phyloP scores from a whole-genome alignment of 92 coral and sea anemone species.

The Parazoanthus swiftii region DNA sequence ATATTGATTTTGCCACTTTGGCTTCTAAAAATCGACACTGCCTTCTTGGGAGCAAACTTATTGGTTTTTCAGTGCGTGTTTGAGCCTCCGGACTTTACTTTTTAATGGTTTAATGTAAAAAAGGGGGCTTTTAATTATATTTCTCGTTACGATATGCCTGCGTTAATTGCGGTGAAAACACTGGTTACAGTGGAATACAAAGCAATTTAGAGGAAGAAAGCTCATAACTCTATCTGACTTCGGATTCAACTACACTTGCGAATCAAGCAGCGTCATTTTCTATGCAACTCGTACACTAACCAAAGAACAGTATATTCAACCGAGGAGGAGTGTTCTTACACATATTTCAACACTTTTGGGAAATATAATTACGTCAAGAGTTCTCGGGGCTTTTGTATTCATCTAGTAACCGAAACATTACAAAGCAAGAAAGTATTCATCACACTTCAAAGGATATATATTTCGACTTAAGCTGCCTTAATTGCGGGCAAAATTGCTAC shows the following conservation, averaged over 20 bases:
- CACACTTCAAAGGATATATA: neutral
- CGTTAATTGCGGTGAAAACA: neutral
- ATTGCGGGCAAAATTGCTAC: neutral
- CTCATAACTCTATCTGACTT: neutral
- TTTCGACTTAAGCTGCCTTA: neutral
- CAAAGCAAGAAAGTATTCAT: neutral
- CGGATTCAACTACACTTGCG: neutral
- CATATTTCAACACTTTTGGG: neutral
- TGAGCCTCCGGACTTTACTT: neutral
- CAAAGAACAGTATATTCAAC: neutral
- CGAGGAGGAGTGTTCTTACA: neutral
- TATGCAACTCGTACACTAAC: neutral
- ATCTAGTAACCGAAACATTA: neutral
- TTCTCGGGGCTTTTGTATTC: neutral
- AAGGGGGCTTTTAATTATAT: neutral
- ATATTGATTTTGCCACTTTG: neutral
- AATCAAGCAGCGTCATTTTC: neutral
- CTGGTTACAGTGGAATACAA: constrained; percentile 11
- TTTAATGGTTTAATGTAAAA: neutral
- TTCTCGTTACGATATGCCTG: neutral
- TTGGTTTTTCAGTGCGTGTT: neutral
- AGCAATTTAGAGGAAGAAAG: neutral
- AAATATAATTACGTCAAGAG: neutral
- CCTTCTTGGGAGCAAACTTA: neutral
- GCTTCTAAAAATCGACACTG: neutral